A percentile compares a stretch with the other conserved stretches of the same genome.
These are phyloP conservation scores for Hydrozoanthus gracilis DNA, from an alignment of 92 coral and sea anemone genomes.

Conservation along the genomic window DNA sequence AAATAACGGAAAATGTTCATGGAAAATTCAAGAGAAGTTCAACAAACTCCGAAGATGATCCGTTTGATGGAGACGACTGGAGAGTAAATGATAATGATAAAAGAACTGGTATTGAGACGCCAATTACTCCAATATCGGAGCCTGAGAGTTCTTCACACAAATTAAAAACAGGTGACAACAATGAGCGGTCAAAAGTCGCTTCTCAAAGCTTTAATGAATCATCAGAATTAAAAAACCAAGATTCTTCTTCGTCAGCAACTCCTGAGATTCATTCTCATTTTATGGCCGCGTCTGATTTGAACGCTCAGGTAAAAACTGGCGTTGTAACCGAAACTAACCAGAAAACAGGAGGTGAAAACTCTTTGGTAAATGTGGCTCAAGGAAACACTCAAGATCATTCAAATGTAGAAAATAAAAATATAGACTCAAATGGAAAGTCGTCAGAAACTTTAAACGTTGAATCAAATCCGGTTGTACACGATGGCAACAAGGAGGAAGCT, in stretches of 20 bases:
- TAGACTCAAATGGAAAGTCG: neutral
- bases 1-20: conserved; percentile 42
- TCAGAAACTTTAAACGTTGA: conserved; percentile 14
- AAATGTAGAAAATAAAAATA: neutral
- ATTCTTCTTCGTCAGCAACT: neutral
- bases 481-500: conserved; percentile 28
- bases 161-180: conserved; percentile 45
- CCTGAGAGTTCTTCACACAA: conserved; percentile 32
- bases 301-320: neutral
- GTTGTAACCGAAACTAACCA: conserved; percentile 17
- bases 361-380: conserved; percentile 31
- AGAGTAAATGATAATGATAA: conserved; percentile 58
- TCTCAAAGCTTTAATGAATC: conserved; percentile 55
- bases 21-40: conserved; percentile 61
- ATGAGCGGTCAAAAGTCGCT: conserved; percentile 77
- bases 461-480: neutral
- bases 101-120: conserved; percentile 84
- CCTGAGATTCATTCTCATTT: conserved; percentile 23
- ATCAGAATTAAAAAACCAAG: conserved; percentile 11
- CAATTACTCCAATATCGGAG: conserved; percentile 76
- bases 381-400: neutral
- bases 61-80: conserved; percentile 61
- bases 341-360: neutral
- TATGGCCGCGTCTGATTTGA: neutral
- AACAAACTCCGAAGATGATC: conserved; percentile 61